Evolutionary conservation across 2,113 vertebrate genomes (phyloP).

Genomic region (Xiphorhynchus elegans): DNA sequence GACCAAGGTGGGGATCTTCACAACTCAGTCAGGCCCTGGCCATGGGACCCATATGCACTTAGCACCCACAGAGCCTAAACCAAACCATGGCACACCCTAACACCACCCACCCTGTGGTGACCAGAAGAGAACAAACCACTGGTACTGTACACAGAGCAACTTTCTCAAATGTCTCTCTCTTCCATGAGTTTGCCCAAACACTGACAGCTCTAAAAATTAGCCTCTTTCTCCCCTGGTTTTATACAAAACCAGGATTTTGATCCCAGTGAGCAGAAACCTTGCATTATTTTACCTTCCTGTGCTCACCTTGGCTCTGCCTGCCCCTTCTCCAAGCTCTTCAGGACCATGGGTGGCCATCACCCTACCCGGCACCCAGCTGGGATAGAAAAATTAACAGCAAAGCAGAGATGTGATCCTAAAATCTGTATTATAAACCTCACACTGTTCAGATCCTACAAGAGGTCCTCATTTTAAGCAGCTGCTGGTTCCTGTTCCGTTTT

Average conservation of each 20-base stretch:
- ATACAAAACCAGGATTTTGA: background rate
- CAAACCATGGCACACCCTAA: background rate
- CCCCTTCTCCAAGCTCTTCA: background rate
- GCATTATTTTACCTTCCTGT: background rate
- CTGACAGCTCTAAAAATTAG: background rate
- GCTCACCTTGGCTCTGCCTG: background rate
- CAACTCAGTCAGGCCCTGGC: fast-evolving
- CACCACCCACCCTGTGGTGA: fast-evolving
- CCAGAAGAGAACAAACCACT: background rate
- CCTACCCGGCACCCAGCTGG: background rate
- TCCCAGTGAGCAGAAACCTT: background rate
- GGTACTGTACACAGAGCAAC: background rate
- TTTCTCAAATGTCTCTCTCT: background rate
- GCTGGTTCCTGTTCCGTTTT: background rate
- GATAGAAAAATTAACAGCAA: background rate
- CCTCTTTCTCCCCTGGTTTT: background rate
- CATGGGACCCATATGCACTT: background rate
- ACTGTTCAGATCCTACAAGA: background rate
- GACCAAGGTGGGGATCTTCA: background rate
- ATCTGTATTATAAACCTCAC: background rate
- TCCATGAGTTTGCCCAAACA: background rate
- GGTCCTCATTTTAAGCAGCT: background rate
- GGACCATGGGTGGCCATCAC: background rate
- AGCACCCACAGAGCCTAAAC: background rate
- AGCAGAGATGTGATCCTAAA: background rate